A percentile compares a stretch with the other conserved stretches of the same genome.
Conservation (phyloP, 2,888 invertebrate species). For the Meliscaeva auricollis region DNA sequence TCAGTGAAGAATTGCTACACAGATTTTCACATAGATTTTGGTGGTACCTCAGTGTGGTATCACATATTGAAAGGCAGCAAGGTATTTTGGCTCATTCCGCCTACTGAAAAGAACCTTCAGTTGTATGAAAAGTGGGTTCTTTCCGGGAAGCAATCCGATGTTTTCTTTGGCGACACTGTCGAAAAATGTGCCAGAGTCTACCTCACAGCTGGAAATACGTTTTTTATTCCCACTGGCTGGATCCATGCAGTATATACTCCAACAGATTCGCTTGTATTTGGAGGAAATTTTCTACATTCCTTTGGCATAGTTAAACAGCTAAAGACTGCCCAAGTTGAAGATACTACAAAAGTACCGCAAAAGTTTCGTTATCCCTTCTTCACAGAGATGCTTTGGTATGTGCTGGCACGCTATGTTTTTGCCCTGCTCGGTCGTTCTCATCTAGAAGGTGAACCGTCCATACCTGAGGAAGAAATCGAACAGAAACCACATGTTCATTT, state of each 20-base stretch:
- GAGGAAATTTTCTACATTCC: slow-evolving; percentile 98
- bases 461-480: slow-evolving; percentile 80
- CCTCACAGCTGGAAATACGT: slow-evolving; percentile 93
- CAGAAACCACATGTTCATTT: slow-evolving; percentile 88
- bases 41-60: slow-evolving; percentile 99
- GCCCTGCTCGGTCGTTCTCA: slow-evolving; percentile 94
- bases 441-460: slow-evolving; percentile 85
- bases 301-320: slow-evolving; percentile 98
- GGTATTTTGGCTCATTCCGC: slow-evolving; percentile 99
- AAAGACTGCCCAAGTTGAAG: slow-evolving; percentile 97
- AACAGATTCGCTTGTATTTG: slow-evolving; percentile 97
- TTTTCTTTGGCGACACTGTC: slow-evolving; percentile 98
- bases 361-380: slow-evolving; percentile 99
- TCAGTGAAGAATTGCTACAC: slow-evolving; percentile 99
- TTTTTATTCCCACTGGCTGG: slow-evolving; percentile 99
- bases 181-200: slow-evolving; percentile 94
- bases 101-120: slow-evolving; percentile 96
- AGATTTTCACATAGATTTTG: slow-evolving; percentile 99
- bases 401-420: slow-evolving; percentile 95
- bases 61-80: slow-evolving; percentile 98
- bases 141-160: slow-evolving; percentile 96
- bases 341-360: slow-evolving; percentile 96
- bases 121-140: slow-evolving; percentile 98
- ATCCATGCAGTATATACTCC: slow-evolving; percentile 99
- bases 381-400: slow-evolving; percentile 99